These are phyloP conservation scores for Poecilus cupreus DNA, from an alignment of 2,888 invertebrate species.

Conservation along the genomic window DNA sequence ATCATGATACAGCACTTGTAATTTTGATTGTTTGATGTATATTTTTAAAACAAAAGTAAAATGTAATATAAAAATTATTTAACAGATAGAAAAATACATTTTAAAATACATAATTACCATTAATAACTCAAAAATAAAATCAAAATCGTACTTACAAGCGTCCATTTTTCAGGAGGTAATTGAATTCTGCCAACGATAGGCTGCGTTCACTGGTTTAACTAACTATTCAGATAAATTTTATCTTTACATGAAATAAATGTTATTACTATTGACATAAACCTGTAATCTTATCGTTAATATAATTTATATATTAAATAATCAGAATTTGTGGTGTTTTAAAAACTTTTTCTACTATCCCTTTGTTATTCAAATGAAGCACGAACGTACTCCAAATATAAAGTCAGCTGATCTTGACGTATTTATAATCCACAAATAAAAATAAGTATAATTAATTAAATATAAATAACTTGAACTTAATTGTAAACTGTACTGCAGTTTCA, in stretches of 20 bases:
- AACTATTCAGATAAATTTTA: constrained; percentile 12
- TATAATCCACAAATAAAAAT: neutral
- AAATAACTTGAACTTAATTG: neutral
- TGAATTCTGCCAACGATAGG: constrained; percentile 28
- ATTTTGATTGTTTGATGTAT: neutral
- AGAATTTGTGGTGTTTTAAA: neutral
- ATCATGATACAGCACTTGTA: neutral
- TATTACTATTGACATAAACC: neutral
- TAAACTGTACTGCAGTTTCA: too few species aligned
- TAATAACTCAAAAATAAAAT: constrained; percentile 36
- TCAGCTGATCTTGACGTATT: constrained; percentile 22
- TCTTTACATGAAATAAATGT: neutral
- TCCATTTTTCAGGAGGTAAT: constrained; percentile 46
- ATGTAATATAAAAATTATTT: neutral
- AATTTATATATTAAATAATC: neutral
- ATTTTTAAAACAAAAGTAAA: neutral
- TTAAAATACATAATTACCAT: neutral
- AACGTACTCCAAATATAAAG: neutral
- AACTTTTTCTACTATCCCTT: neutral
- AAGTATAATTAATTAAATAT: neutral
- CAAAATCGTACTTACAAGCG: constrained; percentile 47
- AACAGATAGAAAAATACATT: neutral
- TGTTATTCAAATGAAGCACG: neutral
- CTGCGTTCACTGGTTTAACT: neutral
- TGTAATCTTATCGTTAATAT: neutral